A percentile compares a stretch with the other conserved stretches of the same genome.
phyloP scores from a whole-genome alignment of 2,797 vertebrate species.

The Phoeniculus purpureus region DNA sequence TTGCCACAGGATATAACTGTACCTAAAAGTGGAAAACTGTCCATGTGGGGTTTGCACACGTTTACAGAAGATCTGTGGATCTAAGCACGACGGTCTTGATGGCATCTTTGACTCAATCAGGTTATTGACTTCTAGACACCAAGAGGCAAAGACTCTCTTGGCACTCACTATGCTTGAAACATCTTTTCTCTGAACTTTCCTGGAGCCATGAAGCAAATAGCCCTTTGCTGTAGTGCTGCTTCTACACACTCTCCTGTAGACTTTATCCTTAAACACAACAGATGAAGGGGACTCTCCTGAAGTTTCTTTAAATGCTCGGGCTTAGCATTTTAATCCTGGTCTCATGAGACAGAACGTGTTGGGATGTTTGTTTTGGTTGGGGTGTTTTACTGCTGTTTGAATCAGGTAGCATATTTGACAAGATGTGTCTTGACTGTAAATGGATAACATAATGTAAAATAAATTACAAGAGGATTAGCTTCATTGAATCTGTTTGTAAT shows the following conservation, averaged over 20 bases:
- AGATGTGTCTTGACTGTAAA: constrained; percentile 34
- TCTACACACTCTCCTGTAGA: background rate
- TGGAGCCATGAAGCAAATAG: background rate
- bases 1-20: background rate
- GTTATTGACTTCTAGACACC: background rate
- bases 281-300: background rate
- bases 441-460: background rate
- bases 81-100: background rate
- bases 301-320: constrained; percentile 11
- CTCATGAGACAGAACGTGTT: background rate
- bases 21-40: background rate
- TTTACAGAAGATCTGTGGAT: background rate
- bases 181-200: background rate
- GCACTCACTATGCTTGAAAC: background rate
- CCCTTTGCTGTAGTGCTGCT: background rate
- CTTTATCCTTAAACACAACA: background rate
- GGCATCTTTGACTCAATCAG: background rate
- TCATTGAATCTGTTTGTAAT: constrained; percentile 21
- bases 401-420: background rate
- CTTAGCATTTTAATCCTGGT: background rate
- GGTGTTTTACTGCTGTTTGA: background rate
- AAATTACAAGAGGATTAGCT: constrained; percentile 44
- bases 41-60: background rate
- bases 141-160: background rate
- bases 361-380: background rate